A percentile compares a stretch with the other conserved stretches of the same genome.
Evolutionary conservation across 2,888 invertebrate species (phyloP).

Genomic region (Harpalus rubripes): DNA sequence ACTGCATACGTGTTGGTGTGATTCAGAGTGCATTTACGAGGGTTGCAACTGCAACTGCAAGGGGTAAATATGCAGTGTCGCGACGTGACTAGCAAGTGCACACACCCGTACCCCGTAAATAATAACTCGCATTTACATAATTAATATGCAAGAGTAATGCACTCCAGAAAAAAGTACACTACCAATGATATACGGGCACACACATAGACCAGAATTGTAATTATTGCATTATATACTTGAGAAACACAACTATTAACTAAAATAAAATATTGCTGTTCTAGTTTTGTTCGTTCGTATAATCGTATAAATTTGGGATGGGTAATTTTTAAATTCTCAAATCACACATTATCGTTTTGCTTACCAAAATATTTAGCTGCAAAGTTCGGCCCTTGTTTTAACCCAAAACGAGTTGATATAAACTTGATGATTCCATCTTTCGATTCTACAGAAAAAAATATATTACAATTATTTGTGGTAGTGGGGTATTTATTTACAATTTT

Average conservation of each 20-base stretch:
- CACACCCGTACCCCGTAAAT: slow-evolving; percentile 59
- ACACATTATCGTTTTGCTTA: no score
- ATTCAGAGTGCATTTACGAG: slow-evolving; percentile 48
- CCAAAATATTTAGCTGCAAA: no score
- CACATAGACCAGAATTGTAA: neutral
- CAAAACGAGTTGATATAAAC: no score
- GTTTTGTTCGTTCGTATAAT: no score
- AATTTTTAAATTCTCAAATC: no score
- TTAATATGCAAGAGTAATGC: slow-evolving; percentile 58
- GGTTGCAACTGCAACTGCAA: neutral
- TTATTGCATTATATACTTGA: neutral
- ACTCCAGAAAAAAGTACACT: neutral
- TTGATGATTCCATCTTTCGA: no score
- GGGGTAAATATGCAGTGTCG: slow-evolving; percentile 30
- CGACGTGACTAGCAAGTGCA: slow-evolving; percentile 29
- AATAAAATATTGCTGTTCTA: neutral
- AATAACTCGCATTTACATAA: slow-evolving; percentile 64
- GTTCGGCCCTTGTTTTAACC: no score
- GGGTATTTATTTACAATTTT: no score
- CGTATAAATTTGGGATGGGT: no score
- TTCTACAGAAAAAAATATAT: no score
- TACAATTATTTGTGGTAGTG: no score
- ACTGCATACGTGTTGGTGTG: slow-evolving; percentile 48
- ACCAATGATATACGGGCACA: neutral
- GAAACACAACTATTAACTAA: neutral